A percentile compares a stretch with the other conserved stretches of the same genome.
Evolutionary conservation across 1,140 invertebrate species (phyloP).

Genomic region (Apolygus lucorum): DNA sequence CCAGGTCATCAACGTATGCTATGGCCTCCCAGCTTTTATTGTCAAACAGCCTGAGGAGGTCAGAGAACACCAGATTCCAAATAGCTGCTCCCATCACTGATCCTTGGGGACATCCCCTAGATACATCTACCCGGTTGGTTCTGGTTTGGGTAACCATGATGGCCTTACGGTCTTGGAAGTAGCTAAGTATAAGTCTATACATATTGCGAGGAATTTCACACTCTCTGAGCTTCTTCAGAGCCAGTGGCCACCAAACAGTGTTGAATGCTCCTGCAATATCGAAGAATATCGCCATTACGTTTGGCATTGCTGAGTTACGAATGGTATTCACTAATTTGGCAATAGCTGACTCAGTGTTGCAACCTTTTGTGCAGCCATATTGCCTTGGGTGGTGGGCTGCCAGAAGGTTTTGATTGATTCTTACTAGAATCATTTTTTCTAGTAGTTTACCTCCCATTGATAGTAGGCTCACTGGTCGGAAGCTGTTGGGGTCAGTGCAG

Average conservation of each 20-base stretch:
- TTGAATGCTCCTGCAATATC: background rate
- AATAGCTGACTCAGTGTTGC: background rate
- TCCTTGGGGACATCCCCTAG: constrained; percentile 42
- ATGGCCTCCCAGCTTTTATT: constrained; percentile 30
- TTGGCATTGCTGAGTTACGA: background rate
- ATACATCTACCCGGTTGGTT: constrained; percentile 27
- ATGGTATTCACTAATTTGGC: background rate
- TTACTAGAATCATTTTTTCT: background rate
- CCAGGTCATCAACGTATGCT: constrained; percentile 39
- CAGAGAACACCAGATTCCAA: constrained; percentile 42
- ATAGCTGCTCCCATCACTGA: constrained; percentile 40
- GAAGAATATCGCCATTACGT: constrained; percentile 5
- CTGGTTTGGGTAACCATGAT: background rate
- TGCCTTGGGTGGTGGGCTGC: background rate
- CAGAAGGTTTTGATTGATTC: background rate
- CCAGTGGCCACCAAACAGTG: background rate
- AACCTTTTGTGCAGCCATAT: background rate
- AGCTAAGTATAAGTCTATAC: background rate
- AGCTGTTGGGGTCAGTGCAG: background rate
- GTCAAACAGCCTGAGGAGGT: constrained; percentile 34
- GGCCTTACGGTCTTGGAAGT: background rate
- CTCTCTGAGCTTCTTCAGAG: background rate
- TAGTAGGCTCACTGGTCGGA: background rate
- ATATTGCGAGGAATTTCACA: background rate
- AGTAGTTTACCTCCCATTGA: background rate